Conservation (phyloP, 2,797 vertebrate species). For the Percopsis omiscomaycus region DNA sequence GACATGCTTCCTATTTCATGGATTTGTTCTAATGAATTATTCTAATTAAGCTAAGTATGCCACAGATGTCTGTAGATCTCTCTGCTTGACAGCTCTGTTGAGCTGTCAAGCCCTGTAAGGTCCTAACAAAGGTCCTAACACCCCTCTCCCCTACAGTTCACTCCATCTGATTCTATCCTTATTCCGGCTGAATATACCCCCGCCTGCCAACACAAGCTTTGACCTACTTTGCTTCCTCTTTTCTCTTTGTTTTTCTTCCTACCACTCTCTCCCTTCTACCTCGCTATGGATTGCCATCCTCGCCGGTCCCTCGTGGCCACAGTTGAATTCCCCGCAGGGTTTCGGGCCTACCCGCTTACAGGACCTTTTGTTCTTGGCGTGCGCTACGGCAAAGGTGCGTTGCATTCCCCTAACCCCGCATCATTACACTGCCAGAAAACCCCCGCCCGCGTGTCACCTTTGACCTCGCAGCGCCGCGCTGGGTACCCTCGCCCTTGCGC, state of each 20-base stretch:
- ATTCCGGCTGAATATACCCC: slow-evolving; percentile 61
- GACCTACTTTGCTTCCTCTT: slow-evolving; percentile 66
- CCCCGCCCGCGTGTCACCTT: background rate
- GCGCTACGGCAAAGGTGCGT: slow-evolving; percentile 9
- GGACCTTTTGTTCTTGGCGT: slow-evolving; percentile 38
- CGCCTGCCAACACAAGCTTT: slow-evolving; percentile 52
- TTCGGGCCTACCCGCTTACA: slow-evolving; percentile 40
- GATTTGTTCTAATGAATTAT: no score
- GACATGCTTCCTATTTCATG: background rate
- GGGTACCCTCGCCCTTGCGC: slow-evolving; percentile 5
- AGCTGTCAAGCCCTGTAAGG: slow-evolving; percentile 54
- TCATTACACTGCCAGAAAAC: slow-evolving; percentile 11
- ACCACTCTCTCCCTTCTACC: background rate
- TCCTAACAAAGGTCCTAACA: slow-evolving; percentile 30
- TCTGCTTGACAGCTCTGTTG: background rate
- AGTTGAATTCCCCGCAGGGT: slow-evolving; percentile 40
- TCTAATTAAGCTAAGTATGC: no score
- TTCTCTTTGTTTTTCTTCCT: slow-evolving; percentile 25
- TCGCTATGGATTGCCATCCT: slow-evolving; percentile 25
- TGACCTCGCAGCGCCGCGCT: slow-evolving; percentile 8
- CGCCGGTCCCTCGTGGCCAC: slow-evolving; percentile 41
- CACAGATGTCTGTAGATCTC: no score
- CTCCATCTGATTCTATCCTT: slow-evolving; percentile 42
- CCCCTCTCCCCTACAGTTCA: slow-evolving; percentile 31
- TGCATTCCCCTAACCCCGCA: slow-evolving; percentile 1